phyloP scores from a whole-genome alignment of 1,140 invertebrate species.

The Samia ricini region DNA sequence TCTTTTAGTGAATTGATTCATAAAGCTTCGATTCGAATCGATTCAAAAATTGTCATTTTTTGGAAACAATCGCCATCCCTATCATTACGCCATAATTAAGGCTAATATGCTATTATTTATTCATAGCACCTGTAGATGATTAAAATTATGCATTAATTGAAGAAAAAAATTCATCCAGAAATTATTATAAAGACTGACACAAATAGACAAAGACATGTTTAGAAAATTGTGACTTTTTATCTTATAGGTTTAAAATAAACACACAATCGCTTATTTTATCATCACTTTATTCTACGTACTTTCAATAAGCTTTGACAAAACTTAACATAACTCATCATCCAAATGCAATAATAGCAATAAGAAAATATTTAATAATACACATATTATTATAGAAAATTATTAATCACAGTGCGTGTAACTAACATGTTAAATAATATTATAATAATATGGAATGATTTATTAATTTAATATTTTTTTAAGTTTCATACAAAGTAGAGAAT shows the following conservation, averaged over 20 bases:
- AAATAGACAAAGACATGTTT: too few relatives aligned
- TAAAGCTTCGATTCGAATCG: too few relatives aligned
- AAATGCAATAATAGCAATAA: constrained; percentile 42
- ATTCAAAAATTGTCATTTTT: too few relatives aligned
- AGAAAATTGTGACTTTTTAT: background rate
- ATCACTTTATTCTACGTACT: constrained; percentile 68
- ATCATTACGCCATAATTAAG: too few relatives aligned
- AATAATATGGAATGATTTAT: constrained; percentile 60
- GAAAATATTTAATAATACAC: constrained; percentile 18
- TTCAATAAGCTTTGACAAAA: constrained; percentile 61
- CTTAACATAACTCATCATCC: constrained; percentile 51
- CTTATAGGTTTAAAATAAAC: background rate
- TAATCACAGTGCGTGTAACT: constrained; percentile 66
- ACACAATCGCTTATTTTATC: constrained; percentile 19
- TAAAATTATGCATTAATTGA: too few relatives aligned
- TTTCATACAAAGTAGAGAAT: constrained; percentile 48
- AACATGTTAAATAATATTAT: constrained; percentile 47
- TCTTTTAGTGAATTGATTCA: too few relatives aligned
- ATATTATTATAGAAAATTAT: constrained; percentile 52
- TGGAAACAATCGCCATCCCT: too few relatives aligned
- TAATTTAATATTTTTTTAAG: constrained; percentile 34
- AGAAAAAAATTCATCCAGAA: too few relatives aligned
- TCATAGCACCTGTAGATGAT: too few relatives aligned
- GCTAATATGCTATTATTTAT: too few relatives aligned
- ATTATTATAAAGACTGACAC: too few relatives aligned